Evolutionary conservation across 2,888 invertebrate species (phyloP), one percentile per base, ranked within the genome.

Genomic region (Aphidius colemani): DNA sequence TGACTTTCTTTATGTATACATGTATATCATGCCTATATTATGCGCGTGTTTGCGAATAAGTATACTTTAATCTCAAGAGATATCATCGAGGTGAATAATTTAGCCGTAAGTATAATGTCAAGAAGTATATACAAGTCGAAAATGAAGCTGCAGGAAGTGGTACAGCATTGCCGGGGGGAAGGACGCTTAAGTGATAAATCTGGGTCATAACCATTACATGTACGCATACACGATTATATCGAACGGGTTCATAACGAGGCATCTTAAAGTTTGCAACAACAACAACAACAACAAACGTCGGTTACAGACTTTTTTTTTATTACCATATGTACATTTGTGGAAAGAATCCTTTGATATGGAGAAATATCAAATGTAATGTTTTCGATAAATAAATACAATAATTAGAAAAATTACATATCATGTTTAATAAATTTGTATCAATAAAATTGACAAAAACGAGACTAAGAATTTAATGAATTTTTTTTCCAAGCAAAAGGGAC

Each of bases 131-230:
- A 30, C 5, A 30, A 13, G 43, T 39, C 40, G 44, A n/a, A 30
- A 40, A 46, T 39, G 39, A n/a, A 40, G 45, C 11, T 39, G 53
- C 74, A 75, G 78, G 79, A 78, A 81, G 73, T 74, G 74, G 71
- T 70, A 71, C 72, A 78, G 73, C 78, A 81, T 80, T 81, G 81
- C 79, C 80, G 77, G 71, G 74, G 80, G 81, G 81, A 81, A 81
- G 80, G 80, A 80, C 81, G 79, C 69, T 72, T 10, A 48, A 44
- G 56, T 10, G 10, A 6, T 30, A 72, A 76, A 81, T 78, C 77
- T 81, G 78, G 79, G 79, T 30, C 30, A 30, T 30, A 30, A 30
- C 71, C 77, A 67, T 43, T 45, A 60, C 48, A 59, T 53, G 9
- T 48, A 18, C 56, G 45, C 53, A 44, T 60, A 49, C 13, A 44